These are phyloP conservation scores for Gymnoscopelus braueri DNA, from an alignment of 2,797 vertebrate genomes.

Conservation along the genomic window DNA sequence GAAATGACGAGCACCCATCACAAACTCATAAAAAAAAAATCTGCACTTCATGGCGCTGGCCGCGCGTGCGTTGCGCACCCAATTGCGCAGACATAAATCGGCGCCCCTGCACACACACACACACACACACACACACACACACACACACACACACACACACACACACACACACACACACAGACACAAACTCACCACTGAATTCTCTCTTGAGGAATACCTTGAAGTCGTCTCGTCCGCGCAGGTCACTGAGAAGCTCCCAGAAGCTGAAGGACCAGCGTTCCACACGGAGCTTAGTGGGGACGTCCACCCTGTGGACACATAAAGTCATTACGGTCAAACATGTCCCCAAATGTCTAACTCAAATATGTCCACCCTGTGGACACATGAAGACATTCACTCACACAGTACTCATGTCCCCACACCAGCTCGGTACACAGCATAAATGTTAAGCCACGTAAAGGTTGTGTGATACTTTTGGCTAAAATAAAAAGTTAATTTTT, in stretches of 20 bases:
- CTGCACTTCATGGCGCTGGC: neutral
- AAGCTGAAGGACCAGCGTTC: constrained; percentile 97
- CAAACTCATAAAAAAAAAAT: neutral
- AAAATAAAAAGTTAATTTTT: too few species aligned
- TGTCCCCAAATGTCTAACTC: too few species aligned
- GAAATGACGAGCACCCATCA: too few species aligned
- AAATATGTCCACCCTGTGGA: too few species aligned
- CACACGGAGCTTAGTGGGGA: constrained; percentile 92
- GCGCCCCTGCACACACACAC: neutral
- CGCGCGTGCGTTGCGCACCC: too few species aligned
- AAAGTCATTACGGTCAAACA: neutral
- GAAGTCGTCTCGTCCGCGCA: constrained; percentile 92
- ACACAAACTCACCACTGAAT: constrained; percentile 88
- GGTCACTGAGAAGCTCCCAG: constrained; percentile 90
- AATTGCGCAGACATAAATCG: too few species aligned
- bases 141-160: neutral
- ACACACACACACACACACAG: too few species aligned
- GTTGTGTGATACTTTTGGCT: too few species aligned
- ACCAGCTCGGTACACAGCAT: too few species aligned
- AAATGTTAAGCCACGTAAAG: too few species aligned
- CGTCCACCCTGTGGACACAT: constrained; percentile 83
- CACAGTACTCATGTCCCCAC: too few species aligned
- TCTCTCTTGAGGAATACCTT: constrained; percentile 97
- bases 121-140: constrained; percentile 2
- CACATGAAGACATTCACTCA: too few species aligned